Base-by-base conservation (phyloP, 1,140 invertebrate genomes). In the Diachasmimorpha longicaudata region DNA sequence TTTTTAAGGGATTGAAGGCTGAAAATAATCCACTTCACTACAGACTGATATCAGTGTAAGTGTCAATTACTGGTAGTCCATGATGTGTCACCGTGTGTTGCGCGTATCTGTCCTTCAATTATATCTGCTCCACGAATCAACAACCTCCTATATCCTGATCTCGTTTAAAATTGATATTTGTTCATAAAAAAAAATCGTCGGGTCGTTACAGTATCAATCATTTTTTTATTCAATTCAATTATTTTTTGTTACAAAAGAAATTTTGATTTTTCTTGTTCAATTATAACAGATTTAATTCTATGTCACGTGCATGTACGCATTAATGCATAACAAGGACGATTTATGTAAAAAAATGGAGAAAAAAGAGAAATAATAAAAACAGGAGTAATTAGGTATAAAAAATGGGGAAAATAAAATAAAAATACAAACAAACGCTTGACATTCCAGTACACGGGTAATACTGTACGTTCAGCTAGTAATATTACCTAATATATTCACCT, bases 381-480 rank as follows among this genome's bases (percentile, higher is more conserved):
- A 75, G 25, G 68, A 55, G 69, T 73, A 52, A 77, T n/a, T 52
- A 52, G 48, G 48, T 73, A 77, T 66, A 77, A 69, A 77, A 73
- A 75, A 63, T 44, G 68, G 44, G 68, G 66, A 63, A 70, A 78
- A n/a, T n/a, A 75, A 74, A 78, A 74, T 78, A 74, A 74, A 72
- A 79, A 79, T 72, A 72, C 72, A 76, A 79, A 77, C 75, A 79
- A 77, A 77, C 76, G 72, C 70, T 76, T 79, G 78, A 79, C 74
- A 74, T 75, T 79, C 70, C 78, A 79, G 78, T 79, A 79, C 78
- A 77, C 75, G 78, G 75, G 76, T 79, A 79, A 79, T 79, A 79
- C 78, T 79, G 78, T 79, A 75, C 74, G 71, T 79, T 79, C 76
- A 77, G 76, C 76, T 79, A 79, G 70, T 67, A 79, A 75, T 79